Base-by-base conservation (phyloP, 2,113 vertebrate genomes). In the Maccullochella peelii region DNA sequence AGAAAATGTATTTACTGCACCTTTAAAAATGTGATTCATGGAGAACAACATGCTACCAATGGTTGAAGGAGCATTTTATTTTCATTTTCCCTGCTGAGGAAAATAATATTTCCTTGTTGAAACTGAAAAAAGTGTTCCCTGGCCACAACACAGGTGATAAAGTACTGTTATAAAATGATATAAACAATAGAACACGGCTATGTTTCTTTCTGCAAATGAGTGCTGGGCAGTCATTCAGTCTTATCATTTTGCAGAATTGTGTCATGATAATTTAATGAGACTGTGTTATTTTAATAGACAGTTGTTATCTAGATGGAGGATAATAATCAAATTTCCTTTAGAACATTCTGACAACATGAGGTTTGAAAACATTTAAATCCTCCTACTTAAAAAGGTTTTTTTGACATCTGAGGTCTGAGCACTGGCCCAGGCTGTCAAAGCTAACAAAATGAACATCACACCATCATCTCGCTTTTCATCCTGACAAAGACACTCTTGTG, bases 361-460 rank as follows among this genome's bases (percentile, higher is more conserved):
- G n/a, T 38, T 33, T 33, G 44, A 73, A 78, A 33, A 72, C 8
- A 16, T 38, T 71, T 23, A 21, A 73, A 33, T 73, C 12, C 1
- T 2, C 8, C 55, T n/a, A 23, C 10, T 67, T 33, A 18, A 80
- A 55, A 55, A 20, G 47, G 21, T 0, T 47, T 3, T 79, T 78
- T 25, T 71, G 30, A 76, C 69, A 75, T 47, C 18, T 18, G 61
- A 65, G 73, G 27, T 23, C 42, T 20, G 10, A 6, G 42, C 12
- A 20, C 27, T 54, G 4, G 52, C n/a, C 2, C 2, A 2, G 23
- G 18, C 85, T 79, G 67, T 61, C 79, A 75, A 27, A 47, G 36
- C n/a, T 33, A n/a, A 75, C 73, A n/a, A 63, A 79, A 68, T 36
- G 5, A 57, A 73, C 38, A 67, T 58, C 47, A 50, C 57, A 52